Conservation (phyloP, 2,888 invertebrate genomes). For the Muschampia plurimacula region DNA sequence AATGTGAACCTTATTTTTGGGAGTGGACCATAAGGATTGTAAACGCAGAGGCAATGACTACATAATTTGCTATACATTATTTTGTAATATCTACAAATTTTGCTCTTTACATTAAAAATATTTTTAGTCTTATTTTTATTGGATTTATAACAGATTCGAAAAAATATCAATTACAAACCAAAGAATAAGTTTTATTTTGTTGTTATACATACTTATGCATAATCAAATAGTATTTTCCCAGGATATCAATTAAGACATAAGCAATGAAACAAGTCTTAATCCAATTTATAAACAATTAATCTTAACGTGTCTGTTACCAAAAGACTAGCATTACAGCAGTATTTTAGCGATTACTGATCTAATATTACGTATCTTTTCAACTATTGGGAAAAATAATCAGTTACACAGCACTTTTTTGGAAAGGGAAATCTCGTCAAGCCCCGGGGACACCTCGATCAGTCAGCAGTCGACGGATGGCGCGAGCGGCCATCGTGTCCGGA, state of each 20-base stretch:
- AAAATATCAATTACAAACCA: too few relatives aligned
- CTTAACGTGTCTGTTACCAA: too few relatives aligned
- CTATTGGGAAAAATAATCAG: conserved; percentile 20
- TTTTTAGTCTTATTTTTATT: too few relatives aligned
- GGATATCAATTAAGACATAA: too few relatives aligned
- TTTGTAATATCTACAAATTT: background rate
- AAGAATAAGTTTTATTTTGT: too few relatives aligned
- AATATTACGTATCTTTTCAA: conserved; percentile 14
- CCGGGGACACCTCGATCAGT: conserved; percentile 69
- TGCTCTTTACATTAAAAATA: too few relatives aligned
- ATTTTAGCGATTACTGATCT: background rate
- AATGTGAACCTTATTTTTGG: conserved; percentile 47
- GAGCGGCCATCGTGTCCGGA: conserved; percentile 26
- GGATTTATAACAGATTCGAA: too few relatives aligned
- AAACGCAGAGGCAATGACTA: background rate
- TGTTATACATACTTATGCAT: too few relatives aligned
- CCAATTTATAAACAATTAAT: too few relatives aligned
- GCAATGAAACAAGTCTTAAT: too few relatives aligned
- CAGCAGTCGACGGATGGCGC: conserved; percentile 38
- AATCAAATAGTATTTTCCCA: too few relatives aligned
- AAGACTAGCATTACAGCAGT: too few relatives aligned
- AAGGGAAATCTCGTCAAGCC: conserved; percentile 46
- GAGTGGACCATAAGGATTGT: background rate
- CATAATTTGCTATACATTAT: background rate
- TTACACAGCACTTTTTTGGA: conserved; percentile 7